Conservation (phyloP, 2,113 vertebrate species). For the Onychorhynchus coronatus region DNA sequence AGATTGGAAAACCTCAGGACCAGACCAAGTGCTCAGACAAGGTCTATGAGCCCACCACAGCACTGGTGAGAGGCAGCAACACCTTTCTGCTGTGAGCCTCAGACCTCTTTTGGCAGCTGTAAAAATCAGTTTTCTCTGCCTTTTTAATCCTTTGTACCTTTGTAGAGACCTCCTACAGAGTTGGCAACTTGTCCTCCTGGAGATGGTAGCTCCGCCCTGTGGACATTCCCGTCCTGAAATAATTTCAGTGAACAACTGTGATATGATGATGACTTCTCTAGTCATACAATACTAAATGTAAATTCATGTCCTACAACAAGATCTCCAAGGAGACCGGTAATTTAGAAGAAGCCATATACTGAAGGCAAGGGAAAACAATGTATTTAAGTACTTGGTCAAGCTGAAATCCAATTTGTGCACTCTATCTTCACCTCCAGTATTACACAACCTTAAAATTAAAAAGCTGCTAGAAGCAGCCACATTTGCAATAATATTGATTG, state of each 20-base stretch:
- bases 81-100: neutral
- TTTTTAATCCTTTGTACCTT: neutral
- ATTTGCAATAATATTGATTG: neutral
- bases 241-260: neutral
- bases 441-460: neutral
- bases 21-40: neutral
- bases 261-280: neutral
- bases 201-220: neutral
- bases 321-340: neutral
- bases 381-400: neutral
- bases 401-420: neutral
- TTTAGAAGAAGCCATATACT: neutral
- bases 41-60: neutral
- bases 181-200: neutral
- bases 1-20: neutral
- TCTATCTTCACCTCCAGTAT: neutral
- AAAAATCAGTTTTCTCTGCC: neutral
- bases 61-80: neutral
- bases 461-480: neutral
- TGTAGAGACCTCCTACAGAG: neutral
- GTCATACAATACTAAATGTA: neutral
- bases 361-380: neutral
- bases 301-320: neutral
- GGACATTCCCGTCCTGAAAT: neutral
- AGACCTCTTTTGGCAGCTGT: neutral